Percentiles rank a stretch among this genome's conserved stretches.
These are phyloP conservation scores for Thamnophis sirtalis DNA, from an alignment of 2,113 vertebrate genomes.

Conservation along the genomic window DNA sequence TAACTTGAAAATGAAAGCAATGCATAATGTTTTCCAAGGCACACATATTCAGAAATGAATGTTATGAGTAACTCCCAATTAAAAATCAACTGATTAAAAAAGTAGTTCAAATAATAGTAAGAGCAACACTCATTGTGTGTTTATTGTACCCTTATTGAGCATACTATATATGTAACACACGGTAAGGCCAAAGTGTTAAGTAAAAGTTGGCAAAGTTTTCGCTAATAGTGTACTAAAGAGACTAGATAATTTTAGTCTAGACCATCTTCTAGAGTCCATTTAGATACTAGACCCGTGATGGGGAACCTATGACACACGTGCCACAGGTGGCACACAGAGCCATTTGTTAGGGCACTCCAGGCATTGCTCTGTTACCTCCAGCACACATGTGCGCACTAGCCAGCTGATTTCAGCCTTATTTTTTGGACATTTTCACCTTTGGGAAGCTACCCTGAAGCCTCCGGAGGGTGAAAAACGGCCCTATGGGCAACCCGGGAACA, in stretches of 20 bases:
- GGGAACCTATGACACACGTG: too few relatives aligned
- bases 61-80: not conserved
- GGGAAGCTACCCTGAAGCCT: too few relatives aligned
- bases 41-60: not conserved
- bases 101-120: not conserved
- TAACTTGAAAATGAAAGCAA: not conserved
- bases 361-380: too few relatives aligned
- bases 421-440: too few relatives aligned
- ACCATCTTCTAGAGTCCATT: not conserved
- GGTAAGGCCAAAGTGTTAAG: not conserved
- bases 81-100: not conserved
- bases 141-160: not conserved
- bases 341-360: too few relatives aligned
- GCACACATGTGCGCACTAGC: too few relatives aligned
- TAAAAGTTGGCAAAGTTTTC: not conserved
- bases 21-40: not conserved
- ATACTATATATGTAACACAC: not conserved
- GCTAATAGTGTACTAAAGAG: not conserved
- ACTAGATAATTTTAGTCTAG: not conserved
- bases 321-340: too few relatives aligned
- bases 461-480: too few relatives aligned
- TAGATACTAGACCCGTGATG: not conserved
- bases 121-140: not conserved
- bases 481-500: too few relatives aligned
- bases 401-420: too few relatives aligned